Evolutionary conservation across 2,888 invertebrate species (phyloP).

Genomic region (Oscheius sp.): DNA sequence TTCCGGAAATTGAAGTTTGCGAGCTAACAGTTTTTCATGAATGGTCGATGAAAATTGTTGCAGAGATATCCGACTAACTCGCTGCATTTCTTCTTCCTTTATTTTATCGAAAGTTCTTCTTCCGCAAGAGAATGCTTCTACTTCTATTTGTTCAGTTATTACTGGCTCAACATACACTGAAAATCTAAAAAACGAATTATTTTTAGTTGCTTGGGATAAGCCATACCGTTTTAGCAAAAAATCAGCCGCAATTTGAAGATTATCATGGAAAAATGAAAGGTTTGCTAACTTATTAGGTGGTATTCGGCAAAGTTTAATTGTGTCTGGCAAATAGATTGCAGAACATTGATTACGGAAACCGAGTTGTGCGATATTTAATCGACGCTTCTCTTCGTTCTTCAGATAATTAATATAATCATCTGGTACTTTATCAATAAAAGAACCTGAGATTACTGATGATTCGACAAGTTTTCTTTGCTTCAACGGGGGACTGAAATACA

Average conservation of each 20-base stretch:
- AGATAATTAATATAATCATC: not conserved
- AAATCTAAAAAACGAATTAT: slow-evolving; percentile 33
- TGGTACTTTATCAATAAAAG: slow-evolving; percentile 41
- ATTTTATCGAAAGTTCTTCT: slow-evolving; percentile 25
- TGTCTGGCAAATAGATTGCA: slow-evolving; percentile 37
- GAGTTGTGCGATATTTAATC: slow-evolving; percentile 29
- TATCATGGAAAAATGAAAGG: not conserved
- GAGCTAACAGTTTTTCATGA: slow-evolving; percentile 18
- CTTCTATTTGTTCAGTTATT: too few relatives aligned
- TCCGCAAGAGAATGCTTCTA: slow-evolving; percentile 32
- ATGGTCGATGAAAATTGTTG: not conserved
- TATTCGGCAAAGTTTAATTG: not conserved
- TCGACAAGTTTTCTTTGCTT: slow-evolving; percentile 39
- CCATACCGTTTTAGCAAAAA: not conserved
- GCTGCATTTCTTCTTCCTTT: not conserved
- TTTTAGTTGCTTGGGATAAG: not conserved
- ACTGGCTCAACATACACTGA: slow-evolving; percentile 37
- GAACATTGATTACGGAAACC: slow-evolving; percentile 30
- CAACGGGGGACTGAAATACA: slow-evolving; percentile 38
- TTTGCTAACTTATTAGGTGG: slow-evolving; percentile 37
- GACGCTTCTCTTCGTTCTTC: not conserved
- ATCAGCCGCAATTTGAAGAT: not conserved
- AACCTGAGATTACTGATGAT: not conserved
- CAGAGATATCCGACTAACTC: not conserved
- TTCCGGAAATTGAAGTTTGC: slow-evolving; percentile 87